A percentile compares a stretch with the other conserved stretches of the same genome.
These are phyloP conservation scores for Leontocebus nigricollis DNA, from an alignment of 2,797 vertebrate genomes.

Conservation along the genomic window DNA sequence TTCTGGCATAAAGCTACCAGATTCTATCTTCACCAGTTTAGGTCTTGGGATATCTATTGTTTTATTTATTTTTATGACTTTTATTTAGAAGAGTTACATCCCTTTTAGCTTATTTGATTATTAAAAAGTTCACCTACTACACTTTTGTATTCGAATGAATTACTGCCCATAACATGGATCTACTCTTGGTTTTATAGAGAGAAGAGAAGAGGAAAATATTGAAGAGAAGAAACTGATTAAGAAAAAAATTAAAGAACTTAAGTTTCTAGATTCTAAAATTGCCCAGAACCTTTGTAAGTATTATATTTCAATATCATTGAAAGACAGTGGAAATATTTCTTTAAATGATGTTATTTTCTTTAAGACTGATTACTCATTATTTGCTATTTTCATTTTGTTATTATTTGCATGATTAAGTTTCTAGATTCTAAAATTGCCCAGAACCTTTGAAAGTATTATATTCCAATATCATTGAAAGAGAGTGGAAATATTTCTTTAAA, in stretches of 20 bases:
- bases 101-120: background rate
- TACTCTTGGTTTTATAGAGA: slow-evolving; percentile 85
- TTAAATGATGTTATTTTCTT: slow-evolving; percentile 51
- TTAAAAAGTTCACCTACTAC: background rate
- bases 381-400: slow-evolving; percentile 18
- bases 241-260: slow-evolving; percentile 96
- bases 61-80: slow-evolving; percentile 1
- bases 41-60: background rate
- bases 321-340: background rate
- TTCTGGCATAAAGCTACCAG: background rate
- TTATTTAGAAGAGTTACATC: background rate
- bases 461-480: background rate
- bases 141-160: background rate
- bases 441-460: slow-evolving; percentile 94
- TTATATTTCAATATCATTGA: background rate
- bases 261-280: slow-evolving; percentile 96
- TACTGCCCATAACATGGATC: background rate
- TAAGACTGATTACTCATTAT: slow-evolving; percentile 6
- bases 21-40: background rate
- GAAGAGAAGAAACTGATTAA: slow-evolving; percentile 94
- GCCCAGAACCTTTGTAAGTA: slow-evolving; percentile 98
- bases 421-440: slow-evolving; percentile 97
- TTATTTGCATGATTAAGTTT: slow-evolving; percentile 88
- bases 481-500: background rate
- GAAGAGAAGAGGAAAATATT: slow-evolving; percentile 91